Evolutionary conservation across 1,140 invertebrate genomes (phyloP).

Genomic region (Linepithema humile): DNA sequence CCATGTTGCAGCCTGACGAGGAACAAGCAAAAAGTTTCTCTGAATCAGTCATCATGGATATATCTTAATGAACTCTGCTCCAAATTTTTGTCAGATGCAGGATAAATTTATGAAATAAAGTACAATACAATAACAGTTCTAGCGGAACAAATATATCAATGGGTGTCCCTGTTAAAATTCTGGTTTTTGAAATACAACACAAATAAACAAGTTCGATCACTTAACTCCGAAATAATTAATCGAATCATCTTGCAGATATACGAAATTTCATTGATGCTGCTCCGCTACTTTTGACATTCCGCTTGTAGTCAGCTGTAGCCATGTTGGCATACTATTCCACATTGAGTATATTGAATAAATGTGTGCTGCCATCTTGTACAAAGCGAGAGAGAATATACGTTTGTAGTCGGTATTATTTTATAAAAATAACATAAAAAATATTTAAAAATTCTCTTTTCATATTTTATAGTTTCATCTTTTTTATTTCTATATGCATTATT

Average conservation of each 20-base stretch:
- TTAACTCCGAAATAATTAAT: background rate
- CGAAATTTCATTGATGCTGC: background rate
- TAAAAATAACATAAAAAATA: background rate
- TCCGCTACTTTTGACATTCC: background rate
- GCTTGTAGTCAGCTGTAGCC: background rate
- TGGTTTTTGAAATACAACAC: background rate
- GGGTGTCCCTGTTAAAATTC: background rate
- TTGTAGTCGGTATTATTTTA: background rate
- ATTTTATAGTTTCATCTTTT: background rate
- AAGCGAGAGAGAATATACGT: background rate
- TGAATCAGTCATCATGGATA: conserved; percentile 83
- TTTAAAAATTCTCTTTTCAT: background rate
- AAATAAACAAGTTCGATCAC: background rate
- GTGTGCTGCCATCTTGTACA: conserved; percentile 35
- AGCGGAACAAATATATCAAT: background rate
- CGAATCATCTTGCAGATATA: background rate
- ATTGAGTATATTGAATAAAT: background rate
- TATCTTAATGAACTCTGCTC: background rate
- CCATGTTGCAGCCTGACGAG: conserved; percentile 88
- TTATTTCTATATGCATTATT: background rate
- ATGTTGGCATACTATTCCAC: conserved; percentile 5
- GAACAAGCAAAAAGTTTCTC: conserved; percentile 89
- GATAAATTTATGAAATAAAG: background rate
- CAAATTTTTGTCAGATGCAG: background rate
- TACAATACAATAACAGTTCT: background rate